phyloP scores from a whole-genome alignment of 2,888 invertebrate species.

The Lysandra bellargus region DNA sequence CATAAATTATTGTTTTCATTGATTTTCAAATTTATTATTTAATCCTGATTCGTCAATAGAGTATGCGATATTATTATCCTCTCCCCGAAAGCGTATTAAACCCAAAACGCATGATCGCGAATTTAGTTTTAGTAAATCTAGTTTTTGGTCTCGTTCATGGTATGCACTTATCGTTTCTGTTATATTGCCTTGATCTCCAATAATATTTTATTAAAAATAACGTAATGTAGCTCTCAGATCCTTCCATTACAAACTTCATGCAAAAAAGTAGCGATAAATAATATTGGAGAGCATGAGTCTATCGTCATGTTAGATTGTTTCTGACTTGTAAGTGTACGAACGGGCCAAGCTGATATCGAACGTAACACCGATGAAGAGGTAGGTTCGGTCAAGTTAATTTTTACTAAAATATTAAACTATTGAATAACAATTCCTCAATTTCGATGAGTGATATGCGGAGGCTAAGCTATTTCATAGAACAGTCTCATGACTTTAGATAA shows the following conservation, averaged over 20 bases:
- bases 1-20: not conserved
- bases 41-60: not conserved
- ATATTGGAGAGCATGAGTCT: conserved; percentile 75
- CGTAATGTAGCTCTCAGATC: conserved; percentile 17
- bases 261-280: conserved; percentile 55
- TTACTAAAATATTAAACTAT: conserved; percentile 44
- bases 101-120: conserved; percentile 24
- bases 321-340: conserved; percentile 75
- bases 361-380: conserved; percentile 73
- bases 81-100: not conserved
- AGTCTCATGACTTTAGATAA: conserved; percentile 79
- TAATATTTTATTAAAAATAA: conserved; percentile 57
- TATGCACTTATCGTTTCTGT: conserved; percentile 39
- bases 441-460: conserved; percentile 69
- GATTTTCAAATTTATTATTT: conserved; percentile 8
- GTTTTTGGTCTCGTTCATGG: conserved; percentile 38
- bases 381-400: conserved; percentile 68
- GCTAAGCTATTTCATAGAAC: conserved; percentile 71
- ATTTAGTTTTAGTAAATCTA: conserved; percentile 29
- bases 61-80: not conserved
- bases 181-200: conserved; percentile 59
- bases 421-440: conserved; percentile 67
- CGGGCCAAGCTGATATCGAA: conserved; percentile 71
- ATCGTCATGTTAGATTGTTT: conserved; percentile 81
- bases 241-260: conserved; percentile 22